These are phyloP conservation scores for Scaptomyza polygonia DNA, from an alignment of 2,888 invertebrate species.

Conservation along the genomic window DNA sequence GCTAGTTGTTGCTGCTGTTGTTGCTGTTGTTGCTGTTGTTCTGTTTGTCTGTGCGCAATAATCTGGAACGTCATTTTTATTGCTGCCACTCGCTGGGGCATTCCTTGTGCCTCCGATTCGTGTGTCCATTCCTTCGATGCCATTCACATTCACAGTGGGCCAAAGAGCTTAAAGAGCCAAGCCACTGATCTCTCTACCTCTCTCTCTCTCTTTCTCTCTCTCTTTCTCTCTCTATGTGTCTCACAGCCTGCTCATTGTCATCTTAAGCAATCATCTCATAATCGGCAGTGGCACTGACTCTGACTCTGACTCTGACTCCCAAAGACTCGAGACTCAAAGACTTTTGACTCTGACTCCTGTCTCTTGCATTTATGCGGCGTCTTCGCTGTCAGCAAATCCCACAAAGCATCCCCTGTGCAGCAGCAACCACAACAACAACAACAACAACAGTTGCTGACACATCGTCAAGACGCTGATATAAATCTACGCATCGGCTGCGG, in stretches of 20 bases:
- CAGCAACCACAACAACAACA: conserved; percentile 26
- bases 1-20: conserved; percentile 25
- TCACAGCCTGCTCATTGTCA: conserved; percentile 77
- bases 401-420: conserved; percentile 18
- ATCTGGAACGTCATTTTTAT: conserved; percentile 77
- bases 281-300: conserved; percentile 72
- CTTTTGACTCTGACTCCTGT: conserved; percentile 20
- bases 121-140: conserved; percentile 23
- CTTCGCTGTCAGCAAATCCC: conserved; percentile 51
- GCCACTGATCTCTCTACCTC: conserved; percentile 29
- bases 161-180: conserved; percentile 14
- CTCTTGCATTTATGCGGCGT: conserved; percentile 54
- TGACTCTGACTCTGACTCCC: conserved; percentile 22
- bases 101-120: conserved; percentile 56
- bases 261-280: conserved; percentile 79
- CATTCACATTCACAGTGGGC: conserved; percentile 48
- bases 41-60: conserved; percentile 62
- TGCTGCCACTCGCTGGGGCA: conserved; percentile 75
- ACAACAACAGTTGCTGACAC: conserved; percentile 54
- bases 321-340: conserved; percentile 5
- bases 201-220: conserved; percentile 26
- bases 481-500: conserved; percentile 60
- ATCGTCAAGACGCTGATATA: conserved; percentile 65
- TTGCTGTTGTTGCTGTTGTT: conserved; percentile 12
- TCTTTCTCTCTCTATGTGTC: conserved; percentile 14